These are phyloP conservation scores for Ascaphus truei DNA, from an alignment of 2,113 vertebrate species.

Conservation along the genomic window DNA sequence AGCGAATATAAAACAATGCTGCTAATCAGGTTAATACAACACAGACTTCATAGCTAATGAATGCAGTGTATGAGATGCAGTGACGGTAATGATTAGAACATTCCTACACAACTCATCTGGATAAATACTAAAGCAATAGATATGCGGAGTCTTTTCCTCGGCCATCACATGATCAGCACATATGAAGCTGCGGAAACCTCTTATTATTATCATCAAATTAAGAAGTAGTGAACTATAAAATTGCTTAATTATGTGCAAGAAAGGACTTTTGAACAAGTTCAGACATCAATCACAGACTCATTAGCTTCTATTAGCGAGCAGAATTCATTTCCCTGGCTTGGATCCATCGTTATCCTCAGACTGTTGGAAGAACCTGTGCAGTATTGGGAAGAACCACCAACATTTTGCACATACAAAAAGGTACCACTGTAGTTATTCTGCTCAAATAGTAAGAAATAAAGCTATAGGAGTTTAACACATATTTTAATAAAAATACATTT, in stretches of 20 bases:
- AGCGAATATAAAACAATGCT: too few species aligned
- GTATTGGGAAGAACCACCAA: too few species aligned
- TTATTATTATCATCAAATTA: constrained; percentile 28
- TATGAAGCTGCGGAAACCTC: neutral
- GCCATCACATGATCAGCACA: constrained; percentile 8
- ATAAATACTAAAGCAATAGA: neutral
- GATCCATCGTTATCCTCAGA: constrained; percentile 14
- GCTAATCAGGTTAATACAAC: too few species aligned
- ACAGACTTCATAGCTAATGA: too few species aligned
- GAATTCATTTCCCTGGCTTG: constrained; percentile 19
- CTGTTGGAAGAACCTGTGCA: neutral
- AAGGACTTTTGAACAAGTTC: constrained; percentile 34
- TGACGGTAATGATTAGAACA: too few species aligned
- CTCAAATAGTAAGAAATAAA: too few species aligned
- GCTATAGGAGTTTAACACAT: too few species aligned
- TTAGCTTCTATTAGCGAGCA: constrained; percentile 26
- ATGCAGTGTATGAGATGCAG: too few species aligned
- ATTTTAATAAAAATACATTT: too few species aligned
- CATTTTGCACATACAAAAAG: too few species aligned
- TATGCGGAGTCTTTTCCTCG: neutral
- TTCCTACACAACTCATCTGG: too few species aligned
- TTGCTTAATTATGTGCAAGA: constrained; percentile 36
- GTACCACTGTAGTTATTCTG: too few species aligned
- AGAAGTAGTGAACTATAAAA: constrained; percentile 37
- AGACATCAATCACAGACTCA: constrained; percentile 34